These are phyloP conservation scores for Sylvilagus bachmani DNA, from an alignment of 2,113 vertebrate genomes.

Conservation along the genomic window DNA sequence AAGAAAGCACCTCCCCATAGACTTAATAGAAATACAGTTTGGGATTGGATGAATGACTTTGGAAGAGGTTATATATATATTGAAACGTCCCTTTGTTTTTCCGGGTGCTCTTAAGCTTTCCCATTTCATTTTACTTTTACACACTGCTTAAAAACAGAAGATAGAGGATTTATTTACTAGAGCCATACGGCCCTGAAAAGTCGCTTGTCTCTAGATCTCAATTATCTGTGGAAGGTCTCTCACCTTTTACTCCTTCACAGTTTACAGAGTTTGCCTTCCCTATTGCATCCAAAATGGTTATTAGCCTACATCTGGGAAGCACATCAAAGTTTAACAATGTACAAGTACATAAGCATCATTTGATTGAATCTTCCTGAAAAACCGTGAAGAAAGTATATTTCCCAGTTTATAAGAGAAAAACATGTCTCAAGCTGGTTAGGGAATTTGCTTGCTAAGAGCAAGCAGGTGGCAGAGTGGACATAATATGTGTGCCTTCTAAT, in stretches of 20 bases:
- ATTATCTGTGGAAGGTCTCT: not conserved
- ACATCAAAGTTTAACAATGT: not conserved
- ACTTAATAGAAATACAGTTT: not conserved
- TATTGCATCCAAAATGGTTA: not conserved
- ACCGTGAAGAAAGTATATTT: not conserved
- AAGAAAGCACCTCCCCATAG: not conserved
- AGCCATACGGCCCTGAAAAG: not conserved
- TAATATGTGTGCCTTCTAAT: not conserved
- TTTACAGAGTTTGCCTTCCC: not conserved
- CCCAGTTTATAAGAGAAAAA: not conserved
- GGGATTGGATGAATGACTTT: not conserved
- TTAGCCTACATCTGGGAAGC: not conserved
- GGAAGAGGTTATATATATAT: not conserved
- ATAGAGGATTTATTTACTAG: not conserved
- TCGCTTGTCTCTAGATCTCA: not conserved
- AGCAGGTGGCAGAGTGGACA: not conserved
- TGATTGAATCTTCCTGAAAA: slow-evolving; percentile 11
- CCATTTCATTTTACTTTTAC: not conserved
- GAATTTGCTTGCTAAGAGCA: not conserved
- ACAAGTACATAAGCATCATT: not conserved
- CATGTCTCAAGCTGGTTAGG: not conserved
- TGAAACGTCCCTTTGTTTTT: not conserved
- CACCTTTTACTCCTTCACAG: not conserved
- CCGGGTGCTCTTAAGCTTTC: not conserved
- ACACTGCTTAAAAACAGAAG: slow-evolving; percentile 3